Percentiles rank a stretch among this genome's conserved stretches.
Evolutionary conservation across 2,888 invertebrate species (phyloP).

Genomic region (Escarpia spicata): DNA sequence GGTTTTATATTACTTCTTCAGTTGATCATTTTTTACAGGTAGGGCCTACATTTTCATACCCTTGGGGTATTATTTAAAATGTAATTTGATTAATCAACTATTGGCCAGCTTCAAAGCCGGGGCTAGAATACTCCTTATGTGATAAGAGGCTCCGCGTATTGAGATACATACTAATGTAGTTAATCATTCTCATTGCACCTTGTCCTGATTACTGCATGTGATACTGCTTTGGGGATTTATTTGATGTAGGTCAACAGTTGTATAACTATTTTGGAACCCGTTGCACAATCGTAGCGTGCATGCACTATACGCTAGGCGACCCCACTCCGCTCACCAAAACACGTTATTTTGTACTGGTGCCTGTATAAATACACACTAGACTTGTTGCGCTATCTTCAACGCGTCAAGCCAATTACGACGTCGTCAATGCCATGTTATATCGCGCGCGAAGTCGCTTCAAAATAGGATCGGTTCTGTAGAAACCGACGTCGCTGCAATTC

Average conservation of each 20-base stretch:
- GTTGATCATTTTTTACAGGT: too few relatives aligned
- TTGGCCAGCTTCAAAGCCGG: background rate
- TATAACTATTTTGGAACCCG: background rate
- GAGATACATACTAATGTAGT: background rate
- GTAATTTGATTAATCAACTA: too few relatives aligned
- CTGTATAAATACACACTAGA: too few relatives aligned
- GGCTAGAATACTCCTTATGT: background rate
- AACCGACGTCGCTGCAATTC: too few relatives aligned
- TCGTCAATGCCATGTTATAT: too few relatives aligned
- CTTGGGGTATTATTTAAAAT: too few relatives aligned
- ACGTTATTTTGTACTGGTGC: background rate
- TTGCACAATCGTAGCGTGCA: background rate
- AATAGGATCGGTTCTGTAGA: too few relatives aligned
- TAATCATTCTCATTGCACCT: background rate
- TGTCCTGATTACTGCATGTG: background rate
- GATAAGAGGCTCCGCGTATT: background rate
- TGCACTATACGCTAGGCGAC: background rate
- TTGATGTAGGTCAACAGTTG: background rate
- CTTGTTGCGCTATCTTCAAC: too few relatives aligned
- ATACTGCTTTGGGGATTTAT: background rate
- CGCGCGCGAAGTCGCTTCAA: too few relatives aligned
- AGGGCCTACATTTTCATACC: too few relatives aligned
- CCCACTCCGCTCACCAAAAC: background rate
- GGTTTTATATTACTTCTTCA: too few relatives aligned
- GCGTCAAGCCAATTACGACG: too few relatives aligned